Evolutionary conservation across 2,113 vertebrate genomes (phyloP), one percentile per base, ranked within the genome.

Genomic region (Sinocyclocheilus anophthalmus): DNA sequence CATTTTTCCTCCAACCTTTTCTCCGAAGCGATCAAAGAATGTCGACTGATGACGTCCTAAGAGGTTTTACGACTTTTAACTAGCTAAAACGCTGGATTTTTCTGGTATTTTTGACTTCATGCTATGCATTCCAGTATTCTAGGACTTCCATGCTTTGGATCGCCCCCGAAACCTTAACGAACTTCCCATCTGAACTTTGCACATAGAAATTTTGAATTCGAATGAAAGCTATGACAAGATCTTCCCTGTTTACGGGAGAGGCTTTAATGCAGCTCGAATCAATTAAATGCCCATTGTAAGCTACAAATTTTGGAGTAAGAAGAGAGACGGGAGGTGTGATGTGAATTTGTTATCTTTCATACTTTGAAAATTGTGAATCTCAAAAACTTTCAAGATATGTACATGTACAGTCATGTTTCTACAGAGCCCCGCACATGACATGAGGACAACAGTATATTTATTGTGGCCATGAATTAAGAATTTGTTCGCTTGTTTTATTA

Each of bases 211-310:
- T 61, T 86, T 75, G 81, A 65, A 63, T 53, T 90, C 26, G 20
- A 79, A 69, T 73, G 88, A 92, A 88, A 91, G 55, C 13, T 81
- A 73, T 69, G 90, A 92, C 89, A 91, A 93, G 92, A 90, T 93
- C 93, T 94, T 93, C 91, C 92, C 92, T 91, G 24, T 72, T 90
- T 84, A 53, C 87, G 93, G 93, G 92, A 92, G 93, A 93, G 91
- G 92, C 93, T 92, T 90, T 26, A 37, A 59, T 22, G 10, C 48
- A 81, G 83, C 76, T 63, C 8, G 26, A 59, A 84, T 24, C 24
- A 78, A 70, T 77, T 88, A 50, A 84, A 67, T 42, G 67, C 55
- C 78, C 65, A 10, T 11, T 10, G 24, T 81, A 45, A 50, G 76
- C 42, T 81, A 67, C 22, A 88, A 80, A 80, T 3, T 6, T 26